phyloP scores from a whole-genome alignment of 2,113 vertebrate genomes.

The Girardinichthys multiradiatus region DNA sequence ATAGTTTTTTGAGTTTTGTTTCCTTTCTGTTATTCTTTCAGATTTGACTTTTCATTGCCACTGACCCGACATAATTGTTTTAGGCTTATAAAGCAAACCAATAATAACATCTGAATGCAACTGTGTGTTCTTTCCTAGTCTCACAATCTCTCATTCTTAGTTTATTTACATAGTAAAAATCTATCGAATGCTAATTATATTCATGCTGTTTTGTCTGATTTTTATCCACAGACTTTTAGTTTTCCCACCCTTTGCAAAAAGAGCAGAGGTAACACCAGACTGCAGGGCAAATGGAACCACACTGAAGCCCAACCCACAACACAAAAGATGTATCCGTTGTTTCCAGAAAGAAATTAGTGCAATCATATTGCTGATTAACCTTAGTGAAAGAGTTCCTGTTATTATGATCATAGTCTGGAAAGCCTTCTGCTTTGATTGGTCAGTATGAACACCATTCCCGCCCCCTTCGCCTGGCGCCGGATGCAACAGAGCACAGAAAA shows the following conservation, averaged over 20 bases:
- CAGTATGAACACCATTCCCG: not conserved
- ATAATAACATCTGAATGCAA: no score
- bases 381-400: not conserved
- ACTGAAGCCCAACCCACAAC: not conserved
- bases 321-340: not conserved
- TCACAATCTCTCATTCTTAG: no score
- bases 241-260: conserved; percentile 1
- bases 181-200: not conserved
- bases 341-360: not conserved
- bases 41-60: no score
- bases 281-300: conserved; percentile 6
- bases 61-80: no score
- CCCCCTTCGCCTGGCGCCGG: conserved; percentile 4
- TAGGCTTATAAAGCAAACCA: no score
- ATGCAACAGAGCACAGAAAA: conserved; percentile 11
- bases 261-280: conserved; percentile 16
- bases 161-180: no score
- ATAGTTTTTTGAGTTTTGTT: no score
- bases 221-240: not conserved
- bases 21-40: no score
- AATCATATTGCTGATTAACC: not conserved
- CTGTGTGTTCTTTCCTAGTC: no score
- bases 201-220: not conserved
- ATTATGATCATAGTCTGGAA: not conserved
- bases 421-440: conserved; percentile 2